Percentiles rank a stretch among this genome's conserved stretches.
Evolutionary conservation across 1,140 invertebrate species (phyloP).

Genomic region (Heterodera carotae): DNA sequence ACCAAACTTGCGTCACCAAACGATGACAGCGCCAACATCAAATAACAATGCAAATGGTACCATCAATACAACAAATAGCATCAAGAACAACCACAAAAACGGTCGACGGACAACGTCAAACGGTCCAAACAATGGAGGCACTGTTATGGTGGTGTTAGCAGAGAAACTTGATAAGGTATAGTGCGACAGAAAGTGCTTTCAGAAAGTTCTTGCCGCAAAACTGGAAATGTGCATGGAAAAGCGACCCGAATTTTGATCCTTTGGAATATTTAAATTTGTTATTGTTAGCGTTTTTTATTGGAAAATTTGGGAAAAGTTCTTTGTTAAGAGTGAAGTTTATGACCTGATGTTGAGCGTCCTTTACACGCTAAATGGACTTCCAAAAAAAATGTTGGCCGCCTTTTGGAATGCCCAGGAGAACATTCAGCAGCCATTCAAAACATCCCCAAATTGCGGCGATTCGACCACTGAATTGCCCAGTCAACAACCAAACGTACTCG

Average conservation of each 20-base stretch:
- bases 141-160: constrained; percentile 40
- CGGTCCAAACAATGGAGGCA: background rate
- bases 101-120: background rate
- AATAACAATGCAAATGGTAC: constrained; percentile 10
- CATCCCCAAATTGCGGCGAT: background rate
- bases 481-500: constrained; percentile 27
- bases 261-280: too few relatives aligned
- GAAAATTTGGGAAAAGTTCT: constrained; percentile 3
- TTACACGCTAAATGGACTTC: constrained; percentile 83
- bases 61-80: constrained; percentile 44
- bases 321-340: constrained; percentile 73
- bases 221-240: too few relatives aligned
- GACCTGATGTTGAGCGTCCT: constrained; percentile 86
- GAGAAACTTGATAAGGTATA: constrained; percentile 74
- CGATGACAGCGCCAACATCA: background rate
- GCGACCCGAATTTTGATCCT: too few relatives aligned
- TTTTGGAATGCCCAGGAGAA: constrained; percentile 42
- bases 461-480: background rate
- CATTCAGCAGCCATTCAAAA: constrained; percentile 16
- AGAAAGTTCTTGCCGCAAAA: too few relatives aligned
- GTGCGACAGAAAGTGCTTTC: background rate
- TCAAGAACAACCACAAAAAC: constrained; percentile 34
- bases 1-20: background rate
- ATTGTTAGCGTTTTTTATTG: too few relatives aligned
- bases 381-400: constrained; percentile 54